Evolutionary conservation across 2,797 vertebrate species (phyloP).

Genomic region (Acanthurus tractus): DNA sequence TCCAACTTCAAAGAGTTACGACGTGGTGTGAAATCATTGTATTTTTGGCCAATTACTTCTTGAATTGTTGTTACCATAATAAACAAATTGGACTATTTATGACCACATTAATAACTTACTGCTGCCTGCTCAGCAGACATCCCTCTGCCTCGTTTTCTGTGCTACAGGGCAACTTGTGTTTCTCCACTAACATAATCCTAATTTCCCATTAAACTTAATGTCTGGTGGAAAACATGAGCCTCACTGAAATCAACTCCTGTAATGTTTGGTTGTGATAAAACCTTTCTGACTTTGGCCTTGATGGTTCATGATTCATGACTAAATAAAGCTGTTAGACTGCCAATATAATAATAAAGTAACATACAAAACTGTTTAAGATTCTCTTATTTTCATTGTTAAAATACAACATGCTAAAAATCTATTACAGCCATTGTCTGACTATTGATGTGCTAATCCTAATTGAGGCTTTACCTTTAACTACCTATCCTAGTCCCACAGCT

Average conservation of each 20-base stretch:
- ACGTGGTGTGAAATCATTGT: background rate
- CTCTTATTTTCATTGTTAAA: constrained; percentile 4
- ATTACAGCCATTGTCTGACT: constrained; percentile 30
- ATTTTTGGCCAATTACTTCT: background rate
- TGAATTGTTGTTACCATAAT: background rate
- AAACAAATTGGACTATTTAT: no score
- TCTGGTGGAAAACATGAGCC: constrained; percentile 55
- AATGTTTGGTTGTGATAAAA: constrained; percentile 48
- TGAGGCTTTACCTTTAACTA: constrained; percentile 25
- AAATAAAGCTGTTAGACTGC: constrained; percentile 7
- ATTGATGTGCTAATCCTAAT: constrained; percentile 24
- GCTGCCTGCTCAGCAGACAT: background rate
- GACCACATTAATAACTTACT: background rate
- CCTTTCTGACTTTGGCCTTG: constrained; percentile 34
- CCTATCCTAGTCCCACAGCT: constrained; percentile 31
- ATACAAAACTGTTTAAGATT: background rate
- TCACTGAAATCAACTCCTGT: constrained; percentile 47
- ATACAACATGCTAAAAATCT: constrained; percentile 1
- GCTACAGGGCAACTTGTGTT: constrained; percentile 15
- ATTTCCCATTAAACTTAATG: constrained; percentile 35
- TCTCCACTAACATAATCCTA: constrained; percentile 26
- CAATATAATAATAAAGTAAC: constrained; percentile 7
- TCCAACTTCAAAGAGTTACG: background rate
- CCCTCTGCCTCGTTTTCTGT: background rate
- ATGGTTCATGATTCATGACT: constrained; percentile 11